These are phyloP conservation scores for Eristalis arbustorum DNA, from an alignment of 2,888 invertebrate species.

Conservation along the genomic window DNA sequence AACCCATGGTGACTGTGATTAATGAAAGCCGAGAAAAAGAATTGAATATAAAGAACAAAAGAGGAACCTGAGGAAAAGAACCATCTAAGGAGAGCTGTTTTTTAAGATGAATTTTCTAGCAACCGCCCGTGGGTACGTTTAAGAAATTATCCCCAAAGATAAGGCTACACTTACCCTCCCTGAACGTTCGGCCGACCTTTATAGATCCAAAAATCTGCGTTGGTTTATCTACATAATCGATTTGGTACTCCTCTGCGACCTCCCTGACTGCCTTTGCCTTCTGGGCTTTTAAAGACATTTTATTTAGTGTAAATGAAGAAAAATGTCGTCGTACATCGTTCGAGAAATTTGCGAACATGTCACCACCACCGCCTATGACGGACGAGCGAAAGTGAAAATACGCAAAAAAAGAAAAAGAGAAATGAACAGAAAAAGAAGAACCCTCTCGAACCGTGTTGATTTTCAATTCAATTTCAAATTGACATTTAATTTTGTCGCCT, in stretches of 20 bases:
- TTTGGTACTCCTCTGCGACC: constrained; percentile 1
- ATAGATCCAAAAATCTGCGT: constrained; percentile 51
- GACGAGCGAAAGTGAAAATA: constrained; percentile 4
- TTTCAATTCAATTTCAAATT: constrained; percentile 66
- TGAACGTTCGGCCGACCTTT: background rate
- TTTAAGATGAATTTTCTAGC: constrained; percentile 2
- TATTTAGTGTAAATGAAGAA: constrained; percentile 7
- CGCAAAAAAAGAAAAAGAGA: constrained; percentile 7
- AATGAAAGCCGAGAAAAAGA: constrained; percentile 34
- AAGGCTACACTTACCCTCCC: constrained; percentile 40
- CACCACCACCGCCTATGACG: constrained; percentile 16
- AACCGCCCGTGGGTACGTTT: constrained; percentile 15
- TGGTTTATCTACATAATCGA: constrained; percentile 62
- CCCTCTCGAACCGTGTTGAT: constrained; percentile 55
- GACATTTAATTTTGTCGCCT: constrained; percentile 64
- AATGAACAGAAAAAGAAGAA: background rate
- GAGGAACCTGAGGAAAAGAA: background rate
- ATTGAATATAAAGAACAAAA: constrained; percentile 2
- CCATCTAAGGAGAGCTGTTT: constrained; percentile 7
- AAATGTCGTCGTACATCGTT: background rate
- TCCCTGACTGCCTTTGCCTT: background rate
- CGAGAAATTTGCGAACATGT: background rate
- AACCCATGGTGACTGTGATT: constrained; percentile 56
- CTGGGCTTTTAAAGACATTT: background rate
- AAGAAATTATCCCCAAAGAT: constrained; percentile 31